A percentile compares a stretch with the other conserved stretches of the same genome.
Evolutionary conservation across 2,113 vertebrate genomes (phyloP).

Genomic region (Apodemus speciosus): DNA sequence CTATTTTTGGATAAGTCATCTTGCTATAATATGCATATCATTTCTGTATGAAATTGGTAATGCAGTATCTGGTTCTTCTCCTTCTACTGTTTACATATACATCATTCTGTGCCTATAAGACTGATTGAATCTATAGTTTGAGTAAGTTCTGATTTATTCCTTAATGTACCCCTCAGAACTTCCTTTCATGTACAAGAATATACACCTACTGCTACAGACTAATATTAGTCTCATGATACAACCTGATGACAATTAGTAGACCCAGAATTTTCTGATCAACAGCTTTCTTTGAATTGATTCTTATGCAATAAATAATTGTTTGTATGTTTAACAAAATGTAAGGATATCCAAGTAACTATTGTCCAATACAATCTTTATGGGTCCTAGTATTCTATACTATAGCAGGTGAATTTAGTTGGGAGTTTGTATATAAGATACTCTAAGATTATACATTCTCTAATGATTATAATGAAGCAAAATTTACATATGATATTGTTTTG

Average conservation of each 20-base stretch:
- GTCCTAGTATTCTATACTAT: neutral
- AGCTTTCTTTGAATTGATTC: neutral
- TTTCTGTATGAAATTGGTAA: neutral
- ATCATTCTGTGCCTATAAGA: neutral
- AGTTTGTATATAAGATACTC: neutral
- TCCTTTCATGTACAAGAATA: neutral
- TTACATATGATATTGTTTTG: neutral
- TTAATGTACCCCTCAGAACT: neutral
- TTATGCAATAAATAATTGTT: neutral
- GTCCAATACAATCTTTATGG: neutral
- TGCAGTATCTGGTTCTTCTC: neutral
- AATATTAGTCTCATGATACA: neutral
- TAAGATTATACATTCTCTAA: constrained; percentile 17
- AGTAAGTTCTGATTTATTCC: neutral
- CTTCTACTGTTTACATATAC: neutral
- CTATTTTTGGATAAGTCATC: neutral
- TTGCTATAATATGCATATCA: neutral
- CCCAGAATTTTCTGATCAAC: neutral
- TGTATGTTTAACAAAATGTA: neutral
- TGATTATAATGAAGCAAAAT: constrained; percentile 35
- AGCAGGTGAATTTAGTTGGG: neutral
- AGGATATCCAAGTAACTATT: neutral
- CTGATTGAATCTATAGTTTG: neutral
- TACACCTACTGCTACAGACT: neutral
- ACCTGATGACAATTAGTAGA: neutral